Conservation (phyloP, 2,888 invertebrate species). For the Heteromyza rotundicornis region DNA sequence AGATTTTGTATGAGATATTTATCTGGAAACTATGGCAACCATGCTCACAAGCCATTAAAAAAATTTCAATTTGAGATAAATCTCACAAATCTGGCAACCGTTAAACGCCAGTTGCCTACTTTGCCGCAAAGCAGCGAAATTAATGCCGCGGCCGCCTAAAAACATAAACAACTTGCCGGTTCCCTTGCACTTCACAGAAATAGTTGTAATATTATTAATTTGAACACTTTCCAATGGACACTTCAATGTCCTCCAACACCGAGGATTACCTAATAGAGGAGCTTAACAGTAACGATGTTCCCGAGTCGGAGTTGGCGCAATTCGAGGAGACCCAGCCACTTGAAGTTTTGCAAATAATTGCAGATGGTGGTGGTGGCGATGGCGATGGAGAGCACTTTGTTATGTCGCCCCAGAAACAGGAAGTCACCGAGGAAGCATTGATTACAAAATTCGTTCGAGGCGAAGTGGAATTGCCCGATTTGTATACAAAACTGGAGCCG, state of each 20-base stretch:
- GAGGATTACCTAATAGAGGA: slow-evolving; percentile 49
- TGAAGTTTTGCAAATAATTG: slow-evolving; percentile 43
- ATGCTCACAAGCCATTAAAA: too few relatives aligned
- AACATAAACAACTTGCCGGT: too few relatives aligned
- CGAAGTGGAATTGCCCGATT: slow-evolving; percentile 76
- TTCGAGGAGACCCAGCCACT: slow-evolving; percentile 56
- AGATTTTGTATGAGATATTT: too few relatives aligned
- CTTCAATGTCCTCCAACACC: not conserved
- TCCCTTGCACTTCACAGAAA: too few relatives aligned
- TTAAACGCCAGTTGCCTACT: too few relatives aligned
- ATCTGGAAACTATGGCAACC: too few relatives aligned
- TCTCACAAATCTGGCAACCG: too few relatives aligned
- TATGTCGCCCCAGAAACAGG: not conserved
- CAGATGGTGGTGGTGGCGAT: slow-evolving; percentile 17
- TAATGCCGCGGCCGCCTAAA: too few relatives aligned
- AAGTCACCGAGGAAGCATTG: slow-evolving; percentile 60
- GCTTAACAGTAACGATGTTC: slow-evolving; percentile 53
- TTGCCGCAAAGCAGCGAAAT: too few relatives aligned
- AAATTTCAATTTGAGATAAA: too few relatives aligned
- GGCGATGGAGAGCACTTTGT: not conserved
- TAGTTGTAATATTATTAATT: too few relatives aligned
- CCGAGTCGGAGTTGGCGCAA: slow-evolving; percentile 54
- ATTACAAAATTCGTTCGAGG: slow-evolving; percentile 76
- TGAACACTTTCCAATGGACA: too few relatives aligned
- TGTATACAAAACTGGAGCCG: slow-evolving; percentile 63